Evolutionary conservation across 2,113 vertebrate species (phyloP).

Genomic region (Urocynchramus pylzowi): DNA sequence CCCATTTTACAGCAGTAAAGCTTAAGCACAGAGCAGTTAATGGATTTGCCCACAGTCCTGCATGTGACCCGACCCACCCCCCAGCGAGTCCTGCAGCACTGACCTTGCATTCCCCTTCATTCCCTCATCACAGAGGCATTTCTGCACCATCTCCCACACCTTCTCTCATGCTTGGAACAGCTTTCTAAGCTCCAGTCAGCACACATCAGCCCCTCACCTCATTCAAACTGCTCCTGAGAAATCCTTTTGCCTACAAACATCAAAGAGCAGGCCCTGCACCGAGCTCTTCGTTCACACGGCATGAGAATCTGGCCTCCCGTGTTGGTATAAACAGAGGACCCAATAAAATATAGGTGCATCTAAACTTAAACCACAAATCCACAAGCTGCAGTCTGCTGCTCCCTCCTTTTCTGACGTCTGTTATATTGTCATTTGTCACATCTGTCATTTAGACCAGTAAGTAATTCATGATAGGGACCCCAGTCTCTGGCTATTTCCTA

Average conservation of each 20-base stretch:
- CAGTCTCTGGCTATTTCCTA: neutral
- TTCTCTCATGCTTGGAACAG: constrained; percentile 58
- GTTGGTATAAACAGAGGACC: neutral
- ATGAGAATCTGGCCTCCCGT: neutral
- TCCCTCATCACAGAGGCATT: constrained; percentile 63
- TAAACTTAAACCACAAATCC: neutral
- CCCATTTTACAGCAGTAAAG: constrained; percentile 5
- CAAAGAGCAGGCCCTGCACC: constrained; percentile 10
- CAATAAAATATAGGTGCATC: constrained; percentile 22
- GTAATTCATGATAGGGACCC: neutral
- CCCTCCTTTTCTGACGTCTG: neutral
- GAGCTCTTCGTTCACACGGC: neutral
- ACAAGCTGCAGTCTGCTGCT: neutral
- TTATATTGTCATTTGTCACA: neutral
- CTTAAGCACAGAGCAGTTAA: constrained; percentile 55
- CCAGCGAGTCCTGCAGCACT: neutral
- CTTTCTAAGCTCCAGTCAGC: constrained; percentile 60
- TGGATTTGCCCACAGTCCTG: constrained; percentile 36
- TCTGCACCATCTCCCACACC: constrained; percentile 66
- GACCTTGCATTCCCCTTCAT: constrained; percentile 60
- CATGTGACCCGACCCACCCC: constrained; percentile 38
- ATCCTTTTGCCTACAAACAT: constrained; percentile 44
- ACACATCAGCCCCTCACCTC: constrained; percentile 61
- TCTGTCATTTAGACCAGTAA: neutral
- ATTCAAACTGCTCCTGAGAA: constrained; percentile 57